Evolutionary conservation across 2,888 invertebrate species (phyloP), one percentile per base, ranked within the genome.

Genomic region (Ditylenchus weischeri): DNA sequence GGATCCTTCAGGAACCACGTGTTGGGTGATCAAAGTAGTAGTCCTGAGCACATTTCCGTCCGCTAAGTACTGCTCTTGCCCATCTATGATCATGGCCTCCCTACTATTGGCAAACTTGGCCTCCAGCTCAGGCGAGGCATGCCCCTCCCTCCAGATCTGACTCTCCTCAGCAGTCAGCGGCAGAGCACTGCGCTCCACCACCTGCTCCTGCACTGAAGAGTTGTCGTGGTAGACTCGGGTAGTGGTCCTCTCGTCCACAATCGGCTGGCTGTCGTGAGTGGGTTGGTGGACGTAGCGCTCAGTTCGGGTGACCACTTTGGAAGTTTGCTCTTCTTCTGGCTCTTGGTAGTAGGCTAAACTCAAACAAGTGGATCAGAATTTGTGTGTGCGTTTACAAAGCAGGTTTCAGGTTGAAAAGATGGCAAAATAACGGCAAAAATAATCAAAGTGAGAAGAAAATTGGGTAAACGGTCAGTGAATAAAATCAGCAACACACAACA

Each of bases 221-320:
- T 50, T 13, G 18, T 60, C 67, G 60, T 77, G 75, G 50, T 76
- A 79, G 4, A 77, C 76, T 13, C 79, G 79, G 5, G 77, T 79
- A 13, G 76, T 75, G 1, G 79, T 78, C 48, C 73, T 70, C 64
- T 81, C 81, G 60, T 81, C 79, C 19, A 81, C 81, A 8, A 81
- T 70, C 18, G 81, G 81, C n/a, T 43, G 66, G 21, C 43, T 57
- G 78, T 78, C 74, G 10, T 76, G 75, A 10, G 79, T 72, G 3
- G 3, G 3, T 50, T 78, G 77, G 61, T 79, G 81, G 21, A 81
- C 80, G 57, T 77, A 78, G 59, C 81, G 72, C 70, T 81, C 81
- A 0, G 78, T 80, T 1, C 81, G 66, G 48, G 79, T 75, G 15
- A 74, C 68, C 8, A 71, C 64, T 18, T 69, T 72, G 43, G 43